phyloP scores from a whole-genome alignment of 2,888 invertebrate species.

The Drosophila meridionalis region DNA sequence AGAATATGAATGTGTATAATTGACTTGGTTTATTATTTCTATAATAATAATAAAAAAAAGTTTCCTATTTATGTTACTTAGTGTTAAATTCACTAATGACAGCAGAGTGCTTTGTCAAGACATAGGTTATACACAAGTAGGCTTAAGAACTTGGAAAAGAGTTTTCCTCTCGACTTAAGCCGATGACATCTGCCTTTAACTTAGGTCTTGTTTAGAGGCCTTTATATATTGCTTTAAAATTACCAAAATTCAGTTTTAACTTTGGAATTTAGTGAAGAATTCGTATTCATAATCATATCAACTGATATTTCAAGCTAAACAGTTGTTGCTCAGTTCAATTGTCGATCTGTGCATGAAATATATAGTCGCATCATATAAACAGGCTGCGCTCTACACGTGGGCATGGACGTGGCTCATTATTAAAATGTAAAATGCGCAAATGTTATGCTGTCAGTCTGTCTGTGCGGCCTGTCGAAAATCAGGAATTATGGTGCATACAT shows the following conservation, averaged over 20 bases:
- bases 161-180: background rate
- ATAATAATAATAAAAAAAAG: too few relatives aligned
- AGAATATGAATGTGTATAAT: background rate
- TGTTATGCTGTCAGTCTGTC: constrained; percentile 40
- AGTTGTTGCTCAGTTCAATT: constrained; percentile 5
- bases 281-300: background rate
- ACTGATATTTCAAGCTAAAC: background rate
- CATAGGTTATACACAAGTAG: too few relatives aligned
- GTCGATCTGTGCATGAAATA: constrained; percentile 2
- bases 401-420: constrained; percentile 39
- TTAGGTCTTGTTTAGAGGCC: background rate
- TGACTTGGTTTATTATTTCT: background rate
- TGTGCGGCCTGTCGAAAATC: constrained; percentile 16
- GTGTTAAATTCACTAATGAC: background rate
- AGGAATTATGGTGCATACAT: constrained; percentile 28
- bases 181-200: background rate
- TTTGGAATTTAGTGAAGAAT: background rate
- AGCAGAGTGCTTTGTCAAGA: background rate
- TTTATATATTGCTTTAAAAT: background rate
- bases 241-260: background rate
- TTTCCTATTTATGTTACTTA: background rate
- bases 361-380: constrained; percentile 24
- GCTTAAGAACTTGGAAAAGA: background rate
- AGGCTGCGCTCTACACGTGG: constrained; percentile 15
- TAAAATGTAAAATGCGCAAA: constrained; percentile 39